phyloP scores from a whole-genome alignment of 2,797 vertebrate species.

The Hippoglossus hippoglossus region DNA sequence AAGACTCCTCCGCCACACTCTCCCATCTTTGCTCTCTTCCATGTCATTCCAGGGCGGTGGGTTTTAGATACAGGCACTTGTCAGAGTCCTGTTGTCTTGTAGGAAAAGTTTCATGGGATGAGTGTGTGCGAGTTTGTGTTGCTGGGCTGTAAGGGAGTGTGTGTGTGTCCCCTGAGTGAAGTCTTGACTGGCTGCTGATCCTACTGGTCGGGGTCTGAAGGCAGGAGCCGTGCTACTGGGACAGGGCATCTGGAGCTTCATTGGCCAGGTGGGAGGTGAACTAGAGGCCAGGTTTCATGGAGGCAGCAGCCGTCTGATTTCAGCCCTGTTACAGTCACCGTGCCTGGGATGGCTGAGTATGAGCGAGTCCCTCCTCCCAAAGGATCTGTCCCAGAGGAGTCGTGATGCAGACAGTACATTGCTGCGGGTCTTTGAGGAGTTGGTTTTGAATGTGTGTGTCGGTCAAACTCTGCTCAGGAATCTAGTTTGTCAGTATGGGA shows the following conservation, averaged over 20 bases:
- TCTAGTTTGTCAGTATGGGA: constrained; percentile 59
- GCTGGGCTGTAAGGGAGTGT: constrained; percentile 32
- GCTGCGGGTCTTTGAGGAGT: constrained; percentile 59
- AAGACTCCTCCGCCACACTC: constrained; percentile 13
- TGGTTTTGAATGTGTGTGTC: constrained; percentile 45
- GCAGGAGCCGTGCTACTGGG: constrained; percentile 60
- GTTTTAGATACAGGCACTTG: constrained; percentile 80
- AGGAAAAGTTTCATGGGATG: constrained; percentile 45
- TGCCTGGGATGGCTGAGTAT: constrained; percentile 35
- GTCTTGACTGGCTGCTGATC: constrained; percentile 59
- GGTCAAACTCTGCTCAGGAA: constrained; percentile 54
- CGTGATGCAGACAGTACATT: constrained; percentile 50
- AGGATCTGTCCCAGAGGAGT: constrained; percentile 49
- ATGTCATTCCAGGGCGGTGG: constrained; percentile 44
- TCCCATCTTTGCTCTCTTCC: constrained; percentile 17
- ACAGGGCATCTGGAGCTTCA: constrained; percentile 54
- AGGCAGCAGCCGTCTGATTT: constrained; percentile 32
- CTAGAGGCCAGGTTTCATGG: constrained; percentile 1
- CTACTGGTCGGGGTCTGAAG: constrained; percentile 32
- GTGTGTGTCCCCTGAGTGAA: constrained; percentile 66
- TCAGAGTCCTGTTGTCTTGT: constrained; percentile 62
- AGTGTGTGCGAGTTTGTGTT: constrained; percentile 35
- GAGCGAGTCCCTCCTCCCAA: constrained; percentile 40
- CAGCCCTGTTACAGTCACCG: constrained; percentile 34
- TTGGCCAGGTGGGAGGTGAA: constrained; percentile 58